phyloP scores from a whole-genome alignment of 2,888 invertebrate species.

The Drosophila borealis region DNA sequence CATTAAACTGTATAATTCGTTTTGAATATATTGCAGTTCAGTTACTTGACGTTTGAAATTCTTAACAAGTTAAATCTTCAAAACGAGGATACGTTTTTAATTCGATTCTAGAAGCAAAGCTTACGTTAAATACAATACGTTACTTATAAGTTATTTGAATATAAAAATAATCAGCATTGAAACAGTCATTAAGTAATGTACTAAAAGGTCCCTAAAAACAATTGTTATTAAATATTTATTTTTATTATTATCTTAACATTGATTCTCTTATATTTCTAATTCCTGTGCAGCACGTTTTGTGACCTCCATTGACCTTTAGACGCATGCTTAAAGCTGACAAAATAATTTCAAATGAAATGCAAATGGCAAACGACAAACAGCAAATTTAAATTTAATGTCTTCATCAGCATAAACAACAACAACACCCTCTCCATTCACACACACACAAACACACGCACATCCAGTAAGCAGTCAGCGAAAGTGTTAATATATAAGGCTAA shows the following conservation, averaged over 20 bases:
- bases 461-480: slow-evolving; percentile 54
- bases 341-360: slow-evolving; percentile 27
- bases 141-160: no score
- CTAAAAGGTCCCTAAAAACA: no score
- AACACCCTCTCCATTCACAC: slow-evolving; percentile 1
- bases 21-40: no score
- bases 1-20: no score
- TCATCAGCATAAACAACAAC: slow-evolving; percentile 41
- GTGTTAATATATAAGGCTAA: slow-evolving; percentile 74
- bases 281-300: not conserved
- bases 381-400: slow-evolving; percentile 59
- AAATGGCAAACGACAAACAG: slow-evolving; percentile 28
- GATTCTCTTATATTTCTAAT: not conserved
- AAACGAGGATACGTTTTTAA: no score
- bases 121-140: no score
- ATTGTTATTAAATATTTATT: not conserved
- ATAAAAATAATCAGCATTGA: no score
- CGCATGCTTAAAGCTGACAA: slow-evolving; percentile 1
- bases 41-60: no score
- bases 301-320: slow-evolving; percentile 25
- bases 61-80: no score
- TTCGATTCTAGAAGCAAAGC: no score
- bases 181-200: no score
- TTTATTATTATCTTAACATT: not conserved
- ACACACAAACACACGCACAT: not conserved